Evolutionary conservation across 2,113 vertebrate genomes (phyloP).

Genomic region (Muntiacus muntjak): DNA sequence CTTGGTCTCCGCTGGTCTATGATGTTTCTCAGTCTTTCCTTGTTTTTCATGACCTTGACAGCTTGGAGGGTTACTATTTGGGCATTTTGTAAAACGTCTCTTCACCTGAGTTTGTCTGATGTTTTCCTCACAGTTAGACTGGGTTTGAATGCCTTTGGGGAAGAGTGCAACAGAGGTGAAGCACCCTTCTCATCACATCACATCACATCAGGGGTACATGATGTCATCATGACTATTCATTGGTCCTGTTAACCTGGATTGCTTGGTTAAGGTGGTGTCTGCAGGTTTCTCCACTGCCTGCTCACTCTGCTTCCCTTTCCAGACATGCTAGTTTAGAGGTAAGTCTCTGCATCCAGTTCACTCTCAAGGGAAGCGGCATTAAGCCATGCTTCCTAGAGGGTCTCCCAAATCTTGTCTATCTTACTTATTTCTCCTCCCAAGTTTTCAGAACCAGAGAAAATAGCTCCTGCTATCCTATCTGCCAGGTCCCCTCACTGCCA

Average conservation of each 20-base stretch:
- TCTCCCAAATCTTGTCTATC: background rate
- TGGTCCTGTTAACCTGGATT: background rate
- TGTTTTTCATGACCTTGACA: background rate
- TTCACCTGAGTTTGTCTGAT: background rate
- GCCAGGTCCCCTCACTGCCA: background rate
- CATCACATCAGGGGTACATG: background rate
- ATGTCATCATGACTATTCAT: background rate
- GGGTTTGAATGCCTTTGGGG: background rate
- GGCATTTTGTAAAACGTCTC: background rate
- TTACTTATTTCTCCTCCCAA: background rate
- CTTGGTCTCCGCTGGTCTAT: background rate
- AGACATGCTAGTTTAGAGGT: background rate
- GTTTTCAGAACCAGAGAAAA: background rate
- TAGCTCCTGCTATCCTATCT: background rate
- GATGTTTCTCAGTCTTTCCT: background rate
- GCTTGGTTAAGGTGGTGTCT: background rate
- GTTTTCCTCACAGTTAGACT: background rate
- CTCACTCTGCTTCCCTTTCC: background rate
- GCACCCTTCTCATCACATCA: background rate
- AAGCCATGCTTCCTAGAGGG: background rate
- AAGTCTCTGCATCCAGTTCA: background rate
- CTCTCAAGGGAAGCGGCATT: background rate
- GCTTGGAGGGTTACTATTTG: background rate
- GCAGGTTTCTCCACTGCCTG: background rate
- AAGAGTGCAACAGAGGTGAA: background rate